Evolutionary conservation across 1,140 invertebrate species (phyloP).

Genomic region (Monomorium pharaonis): DNA sequence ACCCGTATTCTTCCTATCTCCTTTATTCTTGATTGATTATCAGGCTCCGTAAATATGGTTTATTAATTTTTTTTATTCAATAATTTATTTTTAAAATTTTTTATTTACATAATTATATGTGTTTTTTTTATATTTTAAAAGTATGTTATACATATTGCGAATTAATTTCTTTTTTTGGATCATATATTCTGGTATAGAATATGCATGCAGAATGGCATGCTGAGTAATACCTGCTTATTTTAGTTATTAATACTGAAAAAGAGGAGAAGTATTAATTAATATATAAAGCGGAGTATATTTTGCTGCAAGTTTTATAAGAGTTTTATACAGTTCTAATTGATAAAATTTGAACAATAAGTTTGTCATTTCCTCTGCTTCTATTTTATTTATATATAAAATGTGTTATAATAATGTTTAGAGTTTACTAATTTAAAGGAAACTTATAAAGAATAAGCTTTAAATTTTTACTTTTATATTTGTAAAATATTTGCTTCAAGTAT

Average conservation of each 20-base stretch:
- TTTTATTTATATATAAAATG: slow-evolving; percentile 5
- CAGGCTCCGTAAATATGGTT: not conserved
- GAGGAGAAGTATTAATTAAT: not conserved
- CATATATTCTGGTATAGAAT: not conserved
- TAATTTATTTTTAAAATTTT: not conserved
- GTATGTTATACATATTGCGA: not conserved
- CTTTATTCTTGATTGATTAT: not conserved
- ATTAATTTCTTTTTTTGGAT: not conserved
- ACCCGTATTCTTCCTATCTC: not conserved
- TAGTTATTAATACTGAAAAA: not conserved
- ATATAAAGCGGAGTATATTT: not conserved
- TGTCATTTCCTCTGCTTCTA: not conserved
- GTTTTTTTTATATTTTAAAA: not conserved
- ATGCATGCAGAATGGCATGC: not conserved
- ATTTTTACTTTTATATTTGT: not conserved
- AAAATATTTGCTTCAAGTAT: not conserved
- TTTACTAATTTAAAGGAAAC: not conserved
- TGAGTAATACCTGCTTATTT: not conserved
- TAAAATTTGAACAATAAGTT: not conserved
- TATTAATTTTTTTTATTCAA: not conserved
- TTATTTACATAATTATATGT: not conserved
- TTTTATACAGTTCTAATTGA: not conserved
- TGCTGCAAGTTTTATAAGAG: not conserved
- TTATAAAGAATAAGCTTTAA: not conserved
- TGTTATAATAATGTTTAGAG: not conserved